Evolutionary conservation across 2,797 vertebrate genomes (phyloP).

Genomic region (Vireo griseus): DNA sequence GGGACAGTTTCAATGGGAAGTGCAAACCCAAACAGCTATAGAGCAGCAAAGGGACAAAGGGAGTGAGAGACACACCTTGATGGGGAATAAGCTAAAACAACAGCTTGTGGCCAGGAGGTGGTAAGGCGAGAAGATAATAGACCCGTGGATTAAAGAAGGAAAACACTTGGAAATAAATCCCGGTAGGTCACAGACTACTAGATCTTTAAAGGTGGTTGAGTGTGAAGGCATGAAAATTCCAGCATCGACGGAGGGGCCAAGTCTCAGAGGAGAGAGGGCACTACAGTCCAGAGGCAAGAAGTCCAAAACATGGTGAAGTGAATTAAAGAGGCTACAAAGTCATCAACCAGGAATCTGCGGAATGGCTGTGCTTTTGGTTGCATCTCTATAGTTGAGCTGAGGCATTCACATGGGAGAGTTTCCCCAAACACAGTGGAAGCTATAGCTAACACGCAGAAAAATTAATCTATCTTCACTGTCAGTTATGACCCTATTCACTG

Average conservation of each 20-base stretch:
- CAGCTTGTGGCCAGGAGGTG: background rate
- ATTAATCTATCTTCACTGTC: background rate
- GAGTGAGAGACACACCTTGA: background rate
- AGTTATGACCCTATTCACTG: background rate
- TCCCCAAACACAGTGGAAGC: background rate
- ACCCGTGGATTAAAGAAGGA: background rate
- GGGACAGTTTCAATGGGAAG: background rate
- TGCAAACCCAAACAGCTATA: background rate
- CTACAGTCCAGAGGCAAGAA: background rate
- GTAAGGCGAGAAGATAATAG: background rate
- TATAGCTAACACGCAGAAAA: background rate
- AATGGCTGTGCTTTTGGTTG: background rate
- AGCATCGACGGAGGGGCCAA: accelerated
- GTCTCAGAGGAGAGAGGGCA: background rate
- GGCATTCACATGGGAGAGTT: accelerated
- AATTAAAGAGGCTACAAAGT: background rate
- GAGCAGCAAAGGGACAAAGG: background rate
- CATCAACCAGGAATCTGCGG: background rate
- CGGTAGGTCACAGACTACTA: background rate
- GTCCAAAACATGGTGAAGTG: background rate
- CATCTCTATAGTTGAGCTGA: background rate
- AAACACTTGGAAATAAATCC: background rate
- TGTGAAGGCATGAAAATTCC: background rate
- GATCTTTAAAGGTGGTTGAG: background rate
- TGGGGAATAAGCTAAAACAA: background rate